Conservation (phyloP, 2,888 invertebrate genomes). For the Choreutis nemorana region DNA sequence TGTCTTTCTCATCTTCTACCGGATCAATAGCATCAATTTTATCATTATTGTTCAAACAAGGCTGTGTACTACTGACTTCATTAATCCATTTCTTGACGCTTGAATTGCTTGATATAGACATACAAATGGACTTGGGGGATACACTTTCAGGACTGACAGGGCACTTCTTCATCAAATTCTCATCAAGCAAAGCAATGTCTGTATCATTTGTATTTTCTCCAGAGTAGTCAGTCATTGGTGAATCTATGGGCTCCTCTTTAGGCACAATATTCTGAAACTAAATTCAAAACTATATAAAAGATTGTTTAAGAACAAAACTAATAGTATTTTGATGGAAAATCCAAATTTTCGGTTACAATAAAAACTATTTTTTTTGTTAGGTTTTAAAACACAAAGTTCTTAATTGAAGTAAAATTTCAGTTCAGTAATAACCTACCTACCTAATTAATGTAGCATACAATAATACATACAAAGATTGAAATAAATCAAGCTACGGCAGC, state of each 20-base stretch:
- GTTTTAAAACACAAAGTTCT: neutral
- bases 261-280: slow-evolving; percentile 41
- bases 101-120: slow-evolving; percentile 21
- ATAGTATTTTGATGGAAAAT: neutral
- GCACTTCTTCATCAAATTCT: slow-evolving; percentile 35
- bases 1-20: slow-evolving; percentile 37
- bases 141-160: slow-evolving; percentile 24
- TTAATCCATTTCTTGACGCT: slow-evolving; percentile 43
- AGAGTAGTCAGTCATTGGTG: slow-evolving; percentile 48
- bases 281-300: neutral
- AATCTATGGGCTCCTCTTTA: slow-evolving; percentile 49
- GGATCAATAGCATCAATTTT: slow-evolving; percentile 25
- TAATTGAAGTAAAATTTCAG: neutral
- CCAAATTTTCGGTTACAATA: neutral
- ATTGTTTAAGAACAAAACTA: neutral
- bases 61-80: slow-evolving; percentile 57
- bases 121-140: slow-evolving; percentile 24
- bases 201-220: slow-evolving; percentile 50
- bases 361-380: neutral
- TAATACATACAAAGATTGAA: no score
- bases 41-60: slow-evolving; percentile 36
- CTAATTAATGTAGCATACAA: no score
- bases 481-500: no score
- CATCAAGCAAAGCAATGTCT: slow-evolving; percentile 44
- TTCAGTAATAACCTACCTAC: no score